Percentiles rank a stretch among this genome's conserved stretches.
phyloP scores from a whole-genome alignment of 2,113 vertebrate species.

The Labeo rohita region DNA sequence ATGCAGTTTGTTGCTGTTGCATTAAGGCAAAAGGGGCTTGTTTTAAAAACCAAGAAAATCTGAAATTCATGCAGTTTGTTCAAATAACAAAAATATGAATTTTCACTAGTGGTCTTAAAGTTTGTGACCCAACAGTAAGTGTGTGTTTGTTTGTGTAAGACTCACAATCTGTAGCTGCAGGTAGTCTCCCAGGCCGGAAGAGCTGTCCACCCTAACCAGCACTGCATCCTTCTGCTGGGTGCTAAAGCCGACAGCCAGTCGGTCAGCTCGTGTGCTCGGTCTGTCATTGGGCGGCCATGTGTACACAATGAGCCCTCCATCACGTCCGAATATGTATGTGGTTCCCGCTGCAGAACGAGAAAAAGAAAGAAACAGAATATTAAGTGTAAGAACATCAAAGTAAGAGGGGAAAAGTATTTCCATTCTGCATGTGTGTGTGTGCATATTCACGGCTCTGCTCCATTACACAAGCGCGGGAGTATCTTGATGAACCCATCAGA shows the following conservation, averaged over 20 bases:
- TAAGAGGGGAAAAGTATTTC: constrained; percentile 26
- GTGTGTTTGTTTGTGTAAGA: constrained; percentile 52
- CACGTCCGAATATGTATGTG: constrained; percentile 98
- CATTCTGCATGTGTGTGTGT: constrained; percentile 30
- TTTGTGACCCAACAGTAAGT: not conserved
- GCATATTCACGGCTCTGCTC: constrained; percentile 28
- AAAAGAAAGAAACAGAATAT: constrained; percentile 30
- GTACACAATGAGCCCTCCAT: constrained; percentile 94
- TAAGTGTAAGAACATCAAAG: not conserved
- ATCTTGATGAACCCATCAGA: constrained; percentile 58
- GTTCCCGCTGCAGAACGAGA: constrained; percentile 85
- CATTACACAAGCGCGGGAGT: constrained; percentile 50
- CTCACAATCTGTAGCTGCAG: constrained; percentile 98
- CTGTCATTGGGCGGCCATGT: constrained; percentile 98
- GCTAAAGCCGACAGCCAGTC: constrained; percentile 96
- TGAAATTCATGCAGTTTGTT: not conserved
- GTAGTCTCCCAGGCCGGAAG: constrained; percentile 95
- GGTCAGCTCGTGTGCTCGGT: constrained; percentile 96
- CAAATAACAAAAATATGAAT: not conserved
- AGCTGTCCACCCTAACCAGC: constrained; percentile 96
- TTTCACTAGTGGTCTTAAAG: not conserved
- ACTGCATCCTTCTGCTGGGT: constrained; percentile 95
- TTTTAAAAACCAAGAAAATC: not conserved
- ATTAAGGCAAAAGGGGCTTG: not conserved
- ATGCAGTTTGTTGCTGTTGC: not conserved